A percentile compares a stretch with the other conserved stretches of the same genome.
phyloP scores from a whole-genome alignment of 2,888 invertebrate species.

The Antheraea assamensis region DNA sequence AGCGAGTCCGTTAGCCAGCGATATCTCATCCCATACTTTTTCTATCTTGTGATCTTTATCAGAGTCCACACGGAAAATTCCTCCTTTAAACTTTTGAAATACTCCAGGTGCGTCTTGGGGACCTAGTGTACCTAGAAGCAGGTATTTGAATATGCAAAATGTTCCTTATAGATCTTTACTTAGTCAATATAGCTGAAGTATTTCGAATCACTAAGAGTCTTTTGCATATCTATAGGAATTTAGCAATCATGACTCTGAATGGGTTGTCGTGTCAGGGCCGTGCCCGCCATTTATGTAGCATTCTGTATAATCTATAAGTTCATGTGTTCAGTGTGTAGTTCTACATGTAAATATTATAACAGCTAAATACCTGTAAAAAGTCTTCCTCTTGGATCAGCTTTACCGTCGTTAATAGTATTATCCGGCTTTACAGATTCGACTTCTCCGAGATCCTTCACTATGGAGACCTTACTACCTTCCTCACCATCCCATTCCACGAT shows the following conservation, averaged over 20 bases:
- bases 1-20: constrained; percentile 90
- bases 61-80: constrained; percentile 66
- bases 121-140: constrained; percentile 81
- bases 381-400: constrained; percentile 88
- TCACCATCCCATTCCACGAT: constrained; percentile 86
- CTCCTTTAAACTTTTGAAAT: constrained; percentile 63
- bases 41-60: constrained; percentile 40
- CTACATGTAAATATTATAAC: neutral
- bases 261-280: no score
- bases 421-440: constrained; percentile 80
- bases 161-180: neutral
- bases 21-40: constrained; percentile 57
- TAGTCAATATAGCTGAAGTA: no score
- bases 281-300: no score
- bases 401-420: constrained; percentile 89
- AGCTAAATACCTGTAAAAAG: constrained; percentile 84
- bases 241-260: no score
- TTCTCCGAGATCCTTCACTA: constrained; percentile 75
- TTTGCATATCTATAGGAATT: no score
- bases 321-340: no score
- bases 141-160: neutral
- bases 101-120: constrained; percentile 66
- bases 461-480: constrained; percentile 69
- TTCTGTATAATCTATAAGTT: no score
- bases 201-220: no score